phyloP scores from a whole-genome alignment of 2,113 vertebrate species.

The Odobenus rosmarus region DNA sequence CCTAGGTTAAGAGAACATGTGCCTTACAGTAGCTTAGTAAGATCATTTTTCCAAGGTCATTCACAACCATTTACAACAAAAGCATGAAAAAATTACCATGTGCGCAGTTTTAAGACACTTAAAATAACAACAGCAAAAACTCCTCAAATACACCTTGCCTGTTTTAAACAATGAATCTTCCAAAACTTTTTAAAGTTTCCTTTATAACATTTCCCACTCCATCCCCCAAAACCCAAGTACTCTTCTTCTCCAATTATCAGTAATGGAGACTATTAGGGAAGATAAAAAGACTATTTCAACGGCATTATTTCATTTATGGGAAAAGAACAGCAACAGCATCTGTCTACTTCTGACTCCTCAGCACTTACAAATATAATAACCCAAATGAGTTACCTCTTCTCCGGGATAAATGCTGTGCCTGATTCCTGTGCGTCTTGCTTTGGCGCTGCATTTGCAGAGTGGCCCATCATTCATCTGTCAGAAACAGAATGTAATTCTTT shows the following conservation, averaged over 20 bases:
- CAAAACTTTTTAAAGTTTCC: neutral
- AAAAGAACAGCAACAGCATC: constrained; percentile 2
- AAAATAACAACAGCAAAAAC: neutral
- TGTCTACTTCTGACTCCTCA: constrained; percentile 48
- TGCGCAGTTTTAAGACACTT: neutral
- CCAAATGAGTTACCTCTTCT: constrained; percentile 91
- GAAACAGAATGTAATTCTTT: constrained; percentile 78
- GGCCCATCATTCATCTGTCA: constrained; percentile 99
- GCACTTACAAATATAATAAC: constrained; percentile 29
- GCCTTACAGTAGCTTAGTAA: neutral
- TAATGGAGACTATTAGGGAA: neutral
- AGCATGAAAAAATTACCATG: neutral
- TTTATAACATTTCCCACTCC: neutral
- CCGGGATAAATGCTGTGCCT: constrained; percentile 99
- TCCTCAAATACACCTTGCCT: neutral
- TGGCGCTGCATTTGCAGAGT: constrained; percentile 98
- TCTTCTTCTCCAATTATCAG: neutral
- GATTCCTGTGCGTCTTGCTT: constrained; percentile 97
- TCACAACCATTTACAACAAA: neutral
- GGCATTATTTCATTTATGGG: neutral
- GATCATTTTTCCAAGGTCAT: neutral
- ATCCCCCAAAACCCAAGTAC: neutral
- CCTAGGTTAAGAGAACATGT: neutral
- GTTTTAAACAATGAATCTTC: neutral
- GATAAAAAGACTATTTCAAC: neutral